A percentile compares a stretch with the other conserved stretches of the same genome.
These are phyloP conservation scores for Sinodicranocentrus sp. DNA, from an alignment of 2,888 invertebrate species.

Conservation along the genomic window DNA sequence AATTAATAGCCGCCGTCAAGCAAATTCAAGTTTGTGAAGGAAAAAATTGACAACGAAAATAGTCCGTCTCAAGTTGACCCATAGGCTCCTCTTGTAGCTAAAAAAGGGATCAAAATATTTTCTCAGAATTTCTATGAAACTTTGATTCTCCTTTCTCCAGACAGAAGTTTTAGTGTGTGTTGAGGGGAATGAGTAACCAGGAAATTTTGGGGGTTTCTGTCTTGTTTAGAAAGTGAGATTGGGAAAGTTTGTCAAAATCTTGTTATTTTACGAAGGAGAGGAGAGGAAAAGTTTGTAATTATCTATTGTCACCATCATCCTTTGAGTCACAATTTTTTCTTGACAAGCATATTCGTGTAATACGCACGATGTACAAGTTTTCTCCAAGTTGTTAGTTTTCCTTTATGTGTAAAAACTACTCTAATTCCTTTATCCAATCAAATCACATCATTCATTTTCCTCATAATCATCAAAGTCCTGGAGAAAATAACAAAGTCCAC, in stretches of 20 bases:
- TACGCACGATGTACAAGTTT: not conserved
- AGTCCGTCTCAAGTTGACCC: no score
- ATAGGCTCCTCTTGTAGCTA: no score
- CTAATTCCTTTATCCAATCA: slow-evolving; percentile 32
- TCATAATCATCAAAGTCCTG: slow-evolving; percentile 16
- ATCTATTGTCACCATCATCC: not conserved
- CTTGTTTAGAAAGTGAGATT: no score
- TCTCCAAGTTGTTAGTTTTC: slow-evolving; percentile 6
- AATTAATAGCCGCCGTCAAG: no score
- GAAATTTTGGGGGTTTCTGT: no score
- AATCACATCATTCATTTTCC: slow-evolving; percentile 37
- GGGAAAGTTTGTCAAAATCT: slow-evolving; percentile 12
- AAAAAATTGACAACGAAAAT: no score
- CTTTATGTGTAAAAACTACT: not conserved
- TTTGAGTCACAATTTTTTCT: not conserved
- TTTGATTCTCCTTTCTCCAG: no score
- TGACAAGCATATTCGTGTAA: not conserved
- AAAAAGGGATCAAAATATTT: no score
- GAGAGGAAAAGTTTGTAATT: not conserved
- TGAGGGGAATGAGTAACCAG: no score
- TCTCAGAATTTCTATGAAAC: no score
- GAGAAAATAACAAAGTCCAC: slow-evolving; percentile 14
- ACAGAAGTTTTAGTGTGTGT: no score
- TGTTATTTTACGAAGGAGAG: slow-evolving; percentile 6
- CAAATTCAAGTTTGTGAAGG: no score